A percentile compares a stretch with the other conserved stretches of the same genome.
phyloP scores from a whole-genome alignment of 2,113 vertebrate species.

The Cryptoleucopteryx plumbea region DNA sequence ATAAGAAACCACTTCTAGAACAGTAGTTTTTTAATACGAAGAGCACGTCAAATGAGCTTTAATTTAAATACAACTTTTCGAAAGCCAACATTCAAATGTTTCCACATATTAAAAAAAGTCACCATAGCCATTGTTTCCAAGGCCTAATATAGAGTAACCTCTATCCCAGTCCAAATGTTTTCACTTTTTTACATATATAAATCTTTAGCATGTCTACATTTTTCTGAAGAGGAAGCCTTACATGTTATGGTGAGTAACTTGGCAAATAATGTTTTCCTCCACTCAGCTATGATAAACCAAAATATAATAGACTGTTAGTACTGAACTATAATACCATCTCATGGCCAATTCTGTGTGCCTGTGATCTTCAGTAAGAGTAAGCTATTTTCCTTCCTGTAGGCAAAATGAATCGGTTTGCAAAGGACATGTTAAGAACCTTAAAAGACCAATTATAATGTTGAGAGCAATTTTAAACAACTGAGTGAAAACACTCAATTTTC shows the following conservation, averaged over 20 bases:
- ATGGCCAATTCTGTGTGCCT: neutral
- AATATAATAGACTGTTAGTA: conserved; percentile 9
- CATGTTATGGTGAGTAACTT: conserved; percentile 24
- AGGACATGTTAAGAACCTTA: neutral
- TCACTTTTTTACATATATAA: conserved; percentile 22
- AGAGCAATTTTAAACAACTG: neutral
- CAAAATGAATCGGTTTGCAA: conserved; percentile 3
- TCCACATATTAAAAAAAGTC: conserved; percentile 66
- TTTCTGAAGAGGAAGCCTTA: conserved; percentile 42
- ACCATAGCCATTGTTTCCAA: conserved; percentile 43
- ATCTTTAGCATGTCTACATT: neutral
- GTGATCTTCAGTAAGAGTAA: neutral
- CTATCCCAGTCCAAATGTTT: neutral
- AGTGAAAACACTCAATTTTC: neutral
- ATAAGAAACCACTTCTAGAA: conserved; percentile 70
- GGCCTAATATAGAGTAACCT: neutral
- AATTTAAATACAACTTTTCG: conserved; percentile 63
- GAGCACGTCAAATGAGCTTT: conserved; percentile 64
- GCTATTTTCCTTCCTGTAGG: neutral
- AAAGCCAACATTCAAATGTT: conserved; percentile 67
- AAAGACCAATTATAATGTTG: neutral
- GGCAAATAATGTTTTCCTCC: conserved; percentile 27
- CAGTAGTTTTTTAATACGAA: conserved; percentile 60
- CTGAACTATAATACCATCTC: neutral
- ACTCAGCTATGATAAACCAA: conserved; percentile 4